These are phyloP conservation scores for Morone chrysops DNA, from an alignment of 2,113 vertebrate species.

Conservation along the genomic window DNA sequence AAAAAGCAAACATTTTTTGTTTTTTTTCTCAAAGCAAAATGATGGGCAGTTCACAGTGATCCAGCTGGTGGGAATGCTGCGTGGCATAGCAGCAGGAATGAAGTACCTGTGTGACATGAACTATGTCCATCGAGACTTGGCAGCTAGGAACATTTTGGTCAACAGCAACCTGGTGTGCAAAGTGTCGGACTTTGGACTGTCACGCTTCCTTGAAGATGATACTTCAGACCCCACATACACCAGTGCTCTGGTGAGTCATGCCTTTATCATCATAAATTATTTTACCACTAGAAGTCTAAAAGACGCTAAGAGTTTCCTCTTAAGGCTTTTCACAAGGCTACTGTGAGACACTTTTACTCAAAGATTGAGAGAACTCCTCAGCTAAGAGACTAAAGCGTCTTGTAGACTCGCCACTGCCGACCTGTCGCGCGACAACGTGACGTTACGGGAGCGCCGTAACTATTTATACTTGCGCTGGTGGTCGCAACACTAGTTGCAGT, in stretches of 20 bases:
- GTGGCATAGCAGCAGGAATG: slow-evolving; percentile 95
- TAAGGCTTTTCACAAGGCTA: no score
- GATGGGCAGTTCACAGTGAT: slow-evolving; percentile 98
- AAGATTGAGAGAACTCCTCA: no score
- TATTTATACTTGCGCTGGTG: no score
- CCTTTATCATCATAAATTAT: background rate
- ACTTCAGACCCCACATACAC: slow-evolving; percentile 98
- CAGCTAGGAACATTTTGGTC: slow-evolving; percentile 95
- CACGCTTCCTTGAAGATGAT: slow-evolving; percentile 95
- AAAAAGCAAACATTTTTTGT: background rate
- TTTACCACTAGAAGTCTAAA: background rate
- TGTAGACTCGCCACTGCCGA: no score
- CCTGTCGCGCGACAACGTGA: no score
- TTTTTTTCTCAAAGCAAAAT: slow-evolving; percentile 88
- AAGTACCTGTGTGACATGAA: slow-evolving; percentile 98
- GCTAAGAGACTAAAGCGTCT: no score
- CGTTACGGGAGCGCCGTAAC: no score
- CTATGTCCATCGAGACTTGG: slow-evolving; percentile 95
- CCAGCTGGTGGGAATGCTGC: slow-evolving; percentile 96
- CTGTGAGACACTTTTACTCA: no score
- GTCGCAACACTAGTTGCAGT: no score
- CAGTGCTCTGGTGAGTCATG: slow-evolving; percentile 90
- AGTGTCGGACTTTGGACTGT: slow-evolving; percentile 96
- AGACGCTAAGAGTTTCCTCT: no score
- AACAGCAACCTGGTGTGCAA: slow-evolving; percentile 99